Conservation (phyloP, 2,888 invertebrate species). For the Formica aserva region DNA sequence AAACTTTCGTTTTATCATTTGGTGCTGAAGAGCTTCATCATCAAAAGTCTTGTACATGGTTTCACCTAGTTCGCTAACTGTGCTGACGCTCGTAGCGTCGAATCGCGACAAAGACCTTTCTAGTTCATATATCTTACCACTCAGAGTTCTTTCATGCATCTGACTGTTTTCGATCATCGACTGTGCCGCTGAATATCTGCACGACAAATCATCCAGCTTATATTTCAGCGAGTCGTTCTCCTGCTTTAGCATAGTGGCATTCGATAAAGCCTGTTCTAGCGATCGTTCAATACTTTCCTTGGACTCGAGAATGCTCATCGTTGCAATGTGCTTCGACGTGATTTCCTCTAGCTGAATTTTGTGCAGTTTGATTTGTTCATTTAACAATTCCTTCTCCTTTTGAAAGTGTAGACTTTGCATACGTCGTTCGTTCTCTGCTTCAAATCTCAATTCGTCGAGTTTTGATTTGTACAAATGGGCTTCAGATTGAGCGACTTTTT, state of each 20-base stretch:
- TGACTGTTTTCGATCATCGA: conserved; percentile 80
- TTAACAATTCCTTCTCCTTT: conserved; percentile 77
- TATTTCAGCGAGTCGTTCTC: conserved; percentile 80
- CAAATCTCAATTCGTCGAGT: conserved; percentile 70
- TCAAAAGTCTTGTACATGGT: conserved; percentile 83
- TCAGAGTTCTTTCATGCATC: conserved; percentile 77
- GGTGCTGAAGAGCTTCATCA: conserved; percentile 79
- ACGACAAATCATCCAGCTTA: conserved; percentile 80
- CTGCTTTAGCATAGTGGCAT: conserved; percentile 76
- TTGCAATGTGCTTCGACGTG: conserved; percentile 81
- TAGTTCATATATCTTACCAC: conserved; percentile 74
- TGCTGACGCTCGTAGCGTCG: conserved; percentile 79
- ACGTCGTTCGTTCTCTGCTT: conserved; percentile 67
- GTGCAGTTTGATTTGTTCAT: conserved; percentile 80
- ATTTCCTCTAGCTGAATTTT: conserved; percentile 82
- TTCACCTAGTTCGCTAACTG: conserved; percentile 80
- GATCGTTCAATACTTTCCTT: conserved; percentile 84
- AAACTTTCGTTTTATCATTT: conserved; percentile 78
- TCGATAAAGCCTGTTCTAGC: conserved; percentile 81
- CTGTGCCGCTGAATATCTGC: conserved; percentile 79
- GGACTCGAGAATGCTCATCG: conserved; percentile 81
- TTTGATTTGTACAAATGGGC: conserved; percentile 72
- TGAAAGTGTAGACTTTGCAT: conserved; percentile 75
- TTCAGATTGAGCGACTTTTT: conserved; percentile 76
- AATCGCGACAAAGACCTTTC: conserved; percentile 81